Evolutionary conservation across 2,113 vertebrate species (phyloP), one percentile per base, ranked within the genome.

Genomic region (Ivindomyrus marchei): DNA sequence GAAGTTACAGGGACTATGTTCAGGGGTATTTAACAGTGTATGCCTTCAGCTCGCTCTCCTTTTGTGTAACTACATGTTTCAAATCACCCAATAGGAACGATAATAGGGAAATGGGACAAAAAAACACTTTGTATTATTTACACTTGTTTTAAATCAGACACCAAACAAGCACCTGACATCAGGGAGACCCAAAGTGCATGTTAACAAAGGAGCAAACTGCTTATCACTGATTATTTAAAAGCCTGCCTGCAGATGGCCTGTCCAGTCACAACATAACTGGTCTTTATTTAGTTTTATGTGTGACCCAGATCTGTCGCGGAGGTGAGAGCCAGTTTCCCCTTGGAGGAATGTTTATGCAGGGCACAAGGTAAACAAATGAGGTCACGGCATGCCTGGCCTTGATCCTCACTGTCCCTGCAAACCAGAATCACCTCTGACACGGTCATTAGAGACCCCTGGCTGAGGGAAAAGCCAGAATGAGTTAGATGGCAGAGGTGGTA

Each of bases 401-500:
- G 21, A 49, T 89, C 49, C 50, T 50, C 11, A 56, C 49, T n/a
- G 27, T 52, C 10, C 88, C 11, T 3, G 27, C 9, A 74, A 53
- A 74, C 49, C 49, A 53, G 31, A 84, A 31, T 21, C 70, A 84
- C 74, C 8, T 24, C 53, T 74, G 13, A 46, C 62, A 46, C 4
- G 1, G 70, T 58, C 62, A 49, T 89, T 15, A n/a, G n/a, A 74
- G 42, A 70, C 46, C 27, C 31, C 19, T 56, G 36, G 27, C 88
- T 39, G 66, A 49, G 46, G 80, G 80, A 90, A 50, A 77, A 80
- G 36, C 1, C 85, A 52, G 74, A 85, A 77, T 56, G 89, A 85
- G 42, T 90, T 92, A 0, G 93, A 94, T 93, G 91, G 92, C 84
- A 3, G 89, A 10, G 47, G 90, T 88, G 85, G 24, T 24, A 92